Evolutionary conservation across 2,113 vertebrate genomes (phyloP).

Genomic region (Colius striatus): DNA sequence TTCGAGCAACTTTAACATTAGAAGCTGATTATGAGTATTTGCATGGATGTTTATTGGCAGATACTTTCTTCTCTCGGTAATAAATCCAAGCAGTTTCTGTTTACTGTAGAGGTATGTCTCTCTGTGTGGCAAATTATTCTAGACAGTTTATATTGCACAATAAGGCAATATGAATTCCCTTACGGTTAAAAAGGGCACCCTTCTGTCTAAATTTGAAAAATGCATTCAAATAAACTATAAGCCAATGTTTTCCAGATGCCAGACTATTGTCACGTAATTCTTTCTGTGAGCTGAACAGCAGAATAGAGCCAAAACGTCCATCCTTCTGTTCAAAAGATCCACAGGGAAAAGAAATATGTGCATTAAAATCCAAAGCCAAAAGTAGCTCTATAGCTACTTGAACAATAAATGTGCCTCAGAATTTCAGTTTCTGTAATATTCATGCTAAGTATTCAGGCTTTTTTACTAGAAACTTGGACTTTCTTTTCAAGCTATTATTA

Average conservation of each 20-base stretch:
- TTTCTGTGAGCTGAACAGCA: slow-evolving; percentile 37
- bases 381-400: background rate
- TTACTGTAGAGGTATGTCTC: background rate
- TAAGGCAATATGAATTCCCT: slow-evolving; percentile 44
- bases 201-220: slow-evolving; percentile 59
- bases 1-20: background rate
- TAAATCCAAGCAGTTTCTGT: slow-evolving; percentile 51
- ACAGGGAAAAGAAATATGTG: background rate
- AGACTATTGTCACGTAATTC: slow-evolving; percentile 43
- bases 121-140: slow-evolving; percentile 41
- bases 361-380: slow-evolving; percentile 18
- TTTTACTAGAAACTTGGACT: background rate
- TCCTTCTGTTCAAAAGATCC: slow-evolving; percentile 39
- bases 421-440: background rate
- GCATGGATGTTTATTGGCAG: background rate
- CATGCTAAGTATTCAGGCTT: background rate
- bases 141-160: slow-evolving; percentile 51
- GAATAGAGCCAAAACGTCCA: slow-evolving; percentile 19
- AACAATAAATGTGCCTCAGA: slow-evolving; percentile 9
- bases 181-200: slow-evolving; percentile 46
- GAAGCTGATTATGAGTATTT: background rate
- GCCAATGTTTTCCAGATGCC: slow-evolving; percentile 59
- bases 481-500: background rate
- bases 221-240: slow-evolving; percentile 55
- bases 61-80: background rate